These are phyloP conservation scores for Metallyticus violacea DNA, from an alignment of 2,888 invertebrate genomes.

Conservation along the genomic window DNA sequence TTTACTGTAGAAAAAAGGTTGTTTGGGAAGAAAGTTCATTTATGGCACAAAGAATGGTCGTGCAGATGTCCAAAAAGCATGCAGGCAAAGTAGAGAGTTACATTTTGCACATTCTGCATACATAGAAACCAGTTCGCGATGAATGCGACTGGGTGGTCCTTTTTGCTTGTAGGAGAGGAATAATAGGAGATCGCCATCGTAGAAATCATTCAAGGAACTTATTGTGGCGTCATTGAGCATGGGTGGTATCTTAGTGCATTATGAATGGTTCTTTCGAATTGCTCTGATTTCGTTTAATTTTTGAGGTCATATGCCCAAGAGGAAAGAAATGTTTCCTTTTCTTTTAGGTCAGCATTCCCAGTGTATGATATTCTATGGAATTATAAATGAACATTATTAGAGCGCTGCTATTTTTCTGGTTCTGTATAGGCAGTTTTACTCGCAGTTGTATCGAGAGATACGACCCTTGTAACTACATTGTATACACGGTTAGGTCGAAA, in stretches of 20 bases:
- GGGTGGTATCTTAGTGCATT: not conserved
- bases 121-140: not conserved
- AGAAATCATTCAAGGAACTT: not conserved
- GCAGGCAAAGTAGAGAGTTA: not conserved
- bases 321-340: too few relatives aligned
- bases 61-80: not conserved
- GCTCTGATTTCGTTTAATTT: not conserved
- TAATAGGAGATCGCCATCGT: not conserved
- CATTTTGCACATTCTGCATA: not conserved
- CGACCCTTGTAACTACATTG: not conserved
- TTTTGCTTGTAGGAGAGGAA: not conserved
- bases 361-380: too few relatives aligned
- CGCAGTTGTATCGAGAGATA: too few relatives aligned
- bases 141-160: not conserved
- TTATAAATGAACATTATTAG: too few relatives aligned
- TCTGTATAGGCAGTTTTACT: too few relatives aligned
- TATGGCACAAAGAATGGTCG: not conserved
- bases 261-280: not conserved
- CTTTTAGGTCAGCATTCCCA: too few relatives aligned
- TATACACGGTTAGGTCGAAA: not conserved
- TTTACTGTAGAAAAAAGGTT: not conserved
- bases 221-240: not conserved
- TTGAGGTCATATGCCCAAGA: too few relatives aligned
- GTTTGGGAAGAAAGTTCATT: not conserved
- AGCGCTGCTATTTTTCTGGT: too few relatives aligned